Evolutionary conservation across 2,888 invertebrate species (phyloP), one percentile per base, ranked within the genome.

Genomic region (Epirrhoe tristata): DNA sequence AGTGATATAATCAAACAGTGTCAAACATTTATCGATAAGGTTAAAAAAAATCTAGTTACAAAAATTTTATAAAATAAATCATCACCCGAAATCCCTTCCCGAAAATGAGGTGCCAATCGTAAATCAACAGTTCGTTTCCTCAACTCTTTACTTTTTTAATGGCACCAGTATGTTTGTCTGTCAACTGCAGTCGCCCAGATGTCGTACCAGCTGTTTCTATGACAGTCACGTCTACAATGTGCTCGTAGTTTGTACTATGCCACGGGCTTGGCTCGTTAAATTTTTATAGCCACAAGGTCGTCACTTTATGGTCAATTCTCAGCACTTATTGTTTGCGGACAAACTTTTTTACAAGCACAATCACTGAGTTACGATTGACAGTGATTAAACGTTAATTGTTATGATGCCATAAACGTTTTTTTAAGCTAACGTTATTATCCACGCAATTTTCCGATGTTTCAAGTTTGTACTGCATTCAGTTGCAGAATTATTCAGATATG

Each of bases 201-300:
- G 90, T 84, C 74, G 72, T 70, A 66, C 81, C 92, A 91, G 90
- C 90, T 91, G 91, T 90, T 88, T 84, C 91, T 90, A 93, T 90
- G 91, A 88, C 85, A 87, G 90, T 91, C 92, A 92, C 92, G 92
- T 91, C 85, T 43, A 85, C 87, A 81, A 83, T 84, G 82, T 88
- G 87, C 85, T 89, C 83, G 83, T 85, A 89, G 84, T 86, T 86
- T 77, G 81, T 67, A 67, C 81, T 79, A 81, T 81, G 78, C 85
- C 80, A 83, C 89, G 85, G 86, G 85, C 85, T 85, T 82, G 81
- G 86, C 89, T 93, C 92, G 93, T 94, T 93, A 94, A 94, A 93
- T 91, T 93, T 94, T 94, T 94, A 94, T 93, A 87, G 87, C 93
- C 89, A 77, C 94, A 94, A 94, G 94, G 94, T 94, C 94, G 91